These are phyloP conservation scores for Melanogrammus aeglefinus DNA, from an alignment of 2,797 vertebrate genomes.

Conservation along the genomic window DNA sequence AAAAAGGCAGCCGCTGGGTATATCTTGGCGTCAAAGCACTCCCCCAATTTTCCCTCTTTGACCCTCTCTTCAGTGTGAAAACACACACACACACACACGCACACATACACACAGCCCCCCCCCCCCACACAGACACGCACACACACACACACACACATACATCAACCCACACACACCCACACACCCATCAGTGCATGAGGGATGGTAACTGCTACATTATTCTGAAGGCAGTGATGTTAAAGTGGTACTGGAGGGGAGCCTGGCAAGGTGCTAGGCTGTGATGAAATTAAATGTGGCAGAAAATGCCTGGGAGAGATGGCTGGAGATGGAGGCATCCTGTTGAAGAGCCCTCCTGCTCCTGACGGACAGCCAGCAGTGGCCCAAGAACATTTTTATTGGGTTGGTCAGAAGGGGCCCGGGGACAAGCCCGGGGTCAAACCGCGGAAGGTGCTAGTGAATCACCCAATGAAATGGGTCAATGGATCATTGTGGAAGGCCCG, in stretches of 20 bases:
- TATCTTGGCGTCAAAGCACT: conserved; percentile 1
- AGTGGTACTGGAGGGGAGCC: conserved; percentile 45
- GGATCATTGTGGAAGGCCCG: neutral
- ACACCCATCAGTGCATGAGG: conserved; percentile 37
- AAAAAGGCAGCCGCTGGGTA: neutral
- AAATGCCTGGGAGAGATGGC: conserved; percentile 62
- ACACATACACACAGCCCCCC: too few species aligned
- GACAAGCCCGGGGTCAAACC: neutral
- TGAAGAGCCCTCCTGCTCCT: conserved; percentile 11
- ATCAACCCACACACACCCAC: conserved; percentile 24
- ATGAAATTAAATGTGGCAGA: conserved; percentile 23
- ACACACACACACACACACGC: conserved; percentile 19
- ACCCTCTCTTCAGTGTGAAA: conserved; percentile 1
- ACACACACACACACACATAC: neutral
- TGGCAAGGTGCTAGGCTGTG: conserved; percentile 47
- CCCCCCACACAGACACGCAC: conserved; percentile 19
- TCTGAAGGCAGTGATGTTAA: conserved; percentile 39
- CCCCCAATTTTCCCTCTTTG: neutral
- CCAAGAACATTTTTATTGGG: conserved; percentile 4
- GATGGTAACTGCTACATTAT: conserved; percentile 50
- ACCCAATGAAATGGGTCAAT: neutral
- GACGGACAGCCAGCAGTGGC: conserved; percentile 4
- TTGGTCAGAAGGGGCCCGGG: neutral
- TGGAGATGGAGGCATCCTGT: conserved; percentile 65
- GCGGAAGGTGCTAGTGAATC: neutral